phyloP scores from a whole-genome alignment of 37 sponge, comb jelly and placozoan genomes.

The Halichondria panicea region DNA sequence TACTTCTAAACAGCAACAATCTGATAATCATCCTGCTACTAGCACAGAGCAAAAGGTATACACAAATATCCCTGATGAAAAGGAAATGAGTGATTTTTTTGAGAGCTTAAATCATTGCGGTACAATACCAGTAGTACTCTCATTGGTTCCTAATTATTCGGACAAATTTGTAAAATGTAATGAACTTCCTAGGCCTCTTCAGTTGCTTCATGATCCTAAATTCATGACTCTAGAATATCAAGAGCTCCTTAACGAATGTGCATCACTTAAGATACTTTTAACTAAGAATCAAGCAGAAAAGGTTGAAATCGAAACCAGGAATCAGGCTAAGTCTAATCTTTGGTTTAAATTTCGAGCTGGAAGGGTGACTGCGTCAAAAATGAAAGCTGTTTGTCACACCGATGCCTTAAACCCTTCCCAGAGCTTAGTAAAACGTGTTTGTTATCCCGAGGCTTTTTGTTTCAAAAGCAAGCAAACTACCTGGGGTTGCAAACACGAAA shows the following conservation, averaged over 20 bases:
- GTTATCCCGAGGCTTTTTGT: conserved; percentile 50
- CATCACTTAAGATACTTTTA: not conserved
- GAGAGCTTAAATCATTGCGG: not conserved
- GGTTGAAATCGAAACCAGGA: conserved; percentile 36
- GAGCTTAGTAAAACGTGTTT: conserved; percentile 52
- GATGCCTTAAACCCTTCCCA: conserved; percentile 38
- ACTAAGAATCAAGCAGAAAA: conserved; percentile 13
- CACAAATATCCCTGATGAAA: not conserved
- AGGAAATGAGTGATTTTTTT: conserved; percentile 5
- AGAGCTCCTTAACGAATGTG: conserved; percentile 17
- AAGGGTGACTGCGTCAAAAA: conserved; percentile 64
- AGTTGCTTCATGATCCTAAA: conserved; percentile 20
- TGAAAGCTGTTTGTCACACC: conserved; percentile 47
- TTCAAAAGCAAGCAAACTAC: conserved; percentile 45
- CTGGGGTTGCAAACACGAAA: conserved; percentile 67
- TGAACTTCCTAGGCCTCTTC: conserved; percentile 21
- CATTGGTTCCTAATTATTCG: conserved; percentile 20
- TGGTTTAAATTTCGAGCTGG: conserved; percentile 65
- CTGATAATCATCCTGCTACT: no score
- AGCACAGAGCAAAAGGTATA: no score
- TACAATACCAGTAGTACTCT: conserved; percentile 49
- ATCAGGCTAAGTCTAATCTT: conserved; percentile 30
- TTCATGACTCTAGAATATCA: conserved; percentile 2
- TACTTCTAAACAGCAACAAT: not conserved
- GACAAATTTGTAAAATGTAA: conserved; percentile 23